These are phyloP conservation scores for Toxotes chatareus DNA, from an alignment of 2,113 vertebrate genomes.

Conservation along the genomic window DNA sequence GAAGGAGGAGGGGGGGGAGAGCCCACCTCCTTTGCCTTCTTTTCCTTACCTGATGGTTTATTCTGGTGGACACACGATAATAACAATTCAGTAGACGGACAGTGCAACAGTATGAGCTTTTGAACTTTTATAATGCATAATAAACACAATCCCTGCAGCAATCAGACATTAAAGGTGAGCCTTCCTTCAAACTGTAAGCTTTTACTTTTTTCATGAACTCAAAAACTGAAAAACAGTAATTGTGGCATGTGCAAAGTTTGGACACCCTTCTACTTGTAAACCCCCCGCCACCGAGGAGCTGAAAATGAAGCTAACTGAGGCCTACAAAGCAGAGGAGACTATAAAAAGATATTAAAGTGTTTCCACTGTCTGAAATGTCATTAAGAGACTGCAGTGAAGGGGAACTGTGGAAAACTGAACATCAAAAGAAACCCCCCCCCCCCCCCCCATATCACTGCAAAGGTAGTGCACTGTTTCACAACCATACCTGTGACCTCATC, in stretches of 20 bases:
- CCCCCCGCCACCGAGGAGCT: neutral
- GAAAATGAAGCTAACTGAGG: neutral
- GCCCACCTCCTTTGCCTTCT: slow-evolving; percentile 60
- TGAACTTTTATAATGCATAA: neutral
- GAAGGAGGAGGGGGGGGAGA: slow-evolving; percentile 39
- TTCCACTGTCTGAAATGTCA: neutral
- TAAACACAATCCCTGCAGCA: neutral
- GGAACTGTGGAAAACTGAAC: neutral
- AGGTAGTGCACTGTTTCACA: neutral
- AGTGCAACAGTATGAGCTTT: neutral
- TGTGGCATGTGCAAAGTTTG: too few species aligned
- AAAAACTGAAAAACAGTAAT: too few species aligned
- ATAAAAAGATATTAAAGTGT: neutral
- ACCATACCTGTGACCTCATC: neutral
- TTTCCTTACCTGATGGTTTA: slow-evolving; percentile 60
- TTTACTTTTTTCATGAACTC: too few species aligned
- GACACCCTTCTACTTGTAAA: too few species aligned
- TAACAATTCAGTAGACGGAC: neutral
- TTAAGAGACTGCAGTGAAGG: neutral
- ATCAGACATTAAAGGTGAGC: neutral
- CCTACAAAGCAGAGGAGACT: neutral
- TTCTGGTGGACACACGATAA: slow-evolving; percentile 44
- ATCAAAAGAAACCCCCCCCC: too few species aligned
- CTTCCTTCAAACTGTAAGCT: neutral
- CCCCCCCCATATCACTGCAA: neutral